Evolutionary conservation across 2,888 invertebrate species (phyloP), one percentile per base, ranked within the genome.

Genomic region (Oligia fasciuncula): DNA sequence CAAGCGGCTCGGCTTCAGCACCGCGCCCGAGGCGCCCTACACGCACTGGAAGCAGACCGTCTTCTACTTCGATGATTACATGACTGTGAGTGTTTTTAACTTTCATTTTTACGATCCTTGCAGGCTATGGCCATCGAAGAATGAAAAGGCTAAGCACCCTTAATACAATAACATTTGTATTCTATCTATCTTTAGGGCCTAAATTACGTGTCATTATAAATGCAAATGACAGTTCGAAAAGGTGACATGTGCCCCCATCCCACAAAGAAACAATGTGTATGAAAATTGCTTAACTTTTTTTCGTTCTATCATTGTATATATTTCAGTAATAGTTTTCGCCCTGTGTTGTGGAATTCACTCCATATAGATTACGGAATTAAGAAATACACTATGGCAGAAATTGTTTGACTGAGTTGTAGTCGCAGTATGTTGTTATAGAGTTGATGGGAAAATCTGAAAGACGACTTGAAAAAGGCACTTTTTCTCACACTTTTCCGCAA

Each of bases 21-120:
- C 99, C 79, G 99, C 99, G 0, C 99, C 99, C 0, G 99, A 99
- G 94, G 98, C 99, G 1, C 98, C 99, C 54, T 99, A 99, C 96
- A 99, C 99, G 43, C 99, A 99, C 95, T 99, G 99, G 99, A 99
- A 99, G 95, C 99, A 99, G 95, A 97, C 97, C 14, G 99, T 99
- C 73, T 99, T 99, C 97, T 99, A 99, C 95, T 98, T 99, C 91
- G 98, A 99, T 93, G 99, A 99, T 91, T 99, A 99, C 92, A 98
- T 99, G 97, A 99, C 99, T 4, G 99, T 97, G 13, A 92, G 95
- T 92, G 49, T 76, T 77, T 11, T 9, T 4, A 23, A 23, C 2
- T 35, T 9, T 14, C 14, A 35, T 54, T 35, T 8, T 70, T 70
- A 70, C 14, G 29, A 49, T 69, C 29, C 29, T 29, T 49, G 29